Conservation (phyloP, 2,888 invertebrate genomes). For the Drepanosiphum platanoidis region DNA sequence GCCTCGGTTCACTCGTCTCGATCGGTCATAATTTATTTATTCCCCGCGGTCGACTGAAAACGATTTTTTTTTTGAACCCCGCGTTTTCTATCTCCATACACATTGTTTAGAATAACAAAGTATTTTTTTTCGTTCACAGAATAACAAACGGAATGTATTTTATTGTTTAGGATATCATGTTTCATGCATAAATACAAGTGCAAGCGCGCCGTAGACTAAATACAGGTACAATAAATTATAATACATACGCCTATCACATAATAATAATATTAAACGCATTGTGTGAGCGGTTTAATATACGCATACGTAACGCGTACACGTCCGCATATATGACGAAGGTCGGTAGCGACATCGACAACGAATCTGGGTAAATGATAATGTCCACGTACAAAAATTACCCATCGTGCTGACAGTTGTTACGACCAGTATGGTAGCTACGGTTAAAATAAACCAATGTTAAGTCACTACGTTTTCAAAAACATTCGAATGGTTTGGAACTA, state of each 20-base stretch:
- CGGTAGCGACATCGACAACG: too few relatives aligned
- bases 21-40: not conserved
- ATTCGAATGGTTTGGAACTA: too few relatives aligned
- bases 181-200: constrained; percentile 17
- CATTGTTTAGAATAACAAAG: not conserved
- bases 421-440: too few relatives aligned
- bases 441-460: too few relatives aligned
- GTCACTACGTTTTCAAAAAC: too few relatives aligned
- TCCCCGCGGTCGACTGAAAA: not conserved
- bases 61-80: not conserved
- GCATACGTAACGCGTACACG: too few relatives aligned
- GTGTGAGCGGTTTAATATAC: too few relatives aligned
- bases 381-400: too few relatives aligned
- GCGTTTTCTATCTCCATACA: not conserved
- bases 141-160: constrained; percentile 18
- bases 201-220: not conserved
- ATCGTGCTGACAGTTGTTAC: too few relatives aligned
- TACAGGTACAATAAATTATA: not conserved
- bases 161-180: constrained; percentile 32
- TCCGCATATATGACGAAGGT: too few relatives aligned
- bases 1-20: not conserved
- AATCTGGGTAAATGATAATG: too few relatives aligned
- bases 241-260: not conserved
- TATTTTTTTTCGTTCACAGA: constrained; percentile 21
- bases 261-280: not conserved